These are phyloP conservation scores for Heliconius eleuchia DNA, from an alignment of 1,140 invertebrate genomes.

Conservation along the genomic window DNA sequence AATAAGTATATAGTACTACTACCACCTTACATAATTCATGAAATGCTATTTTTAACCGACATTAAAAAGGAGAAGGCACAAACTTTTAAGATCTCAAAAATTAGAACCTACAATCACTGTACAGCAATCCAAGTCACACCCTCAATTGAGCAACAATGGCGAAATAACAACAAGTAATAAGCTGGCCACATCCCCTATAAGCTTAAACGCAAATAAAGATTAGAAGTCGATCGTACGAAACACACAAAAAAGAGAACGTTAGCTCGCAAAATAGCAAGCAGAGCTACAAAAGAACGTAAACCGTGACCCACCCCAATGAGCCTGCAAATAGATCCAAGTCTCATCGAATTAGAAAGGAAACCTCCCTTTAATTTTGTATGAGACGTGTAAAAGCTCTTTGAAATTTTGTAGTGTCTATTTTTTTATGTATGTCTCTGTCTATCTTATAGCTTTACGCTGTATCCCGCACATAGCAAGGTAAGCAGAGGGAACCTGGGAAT, in stretches of 20 bases:
- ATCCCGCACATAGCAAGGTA: too few relatives aligned
- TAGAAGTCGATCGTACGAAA: conserved; percentile 13
- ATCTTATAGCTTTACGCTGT: too few relatives aligned
- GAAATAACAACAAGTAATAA: conserved; percentile 8
- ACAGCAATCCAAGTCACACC: too few relatives aligned
- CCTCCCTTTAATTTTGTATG: conserved; percentile 32
- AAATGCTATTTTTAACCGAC: too few relatives aligned
- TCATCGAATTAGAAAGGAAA: conserved; percentile 49
- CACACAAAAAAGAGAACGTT: conserved; percentile 5
- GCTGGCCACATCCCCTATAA: neutral
- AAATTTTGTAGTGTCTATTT: neutral
- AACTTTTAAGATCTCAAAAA: too few relatives aligned
- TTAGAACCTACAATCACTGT: too few relatives aligned
- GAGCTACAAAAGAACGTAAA: conserved; percentile 47
- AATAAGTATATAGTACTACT: too few relatives aligned
- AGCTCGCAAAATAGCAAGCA: conserved; percentile 23
- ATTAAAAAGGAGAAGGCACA: too few relatives aligned
- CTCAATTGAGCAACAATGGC: neutral
- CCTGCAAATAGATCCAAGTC: conserved; percentile 63
- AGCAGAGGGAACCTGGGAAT: too few relatives aligned
- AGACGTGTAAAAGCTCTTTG: neutral
- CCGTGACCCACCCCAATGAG: conserved; percentile 65
- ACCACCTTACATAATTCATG: too few relatives aligned
- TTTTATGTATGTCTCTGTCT: neutral
- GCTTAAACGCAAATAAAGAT: conserved; percentile 6